Conservation (phyloP, 2,888 invertebrate genomes). For the Harpalus rubripes region DNA sequence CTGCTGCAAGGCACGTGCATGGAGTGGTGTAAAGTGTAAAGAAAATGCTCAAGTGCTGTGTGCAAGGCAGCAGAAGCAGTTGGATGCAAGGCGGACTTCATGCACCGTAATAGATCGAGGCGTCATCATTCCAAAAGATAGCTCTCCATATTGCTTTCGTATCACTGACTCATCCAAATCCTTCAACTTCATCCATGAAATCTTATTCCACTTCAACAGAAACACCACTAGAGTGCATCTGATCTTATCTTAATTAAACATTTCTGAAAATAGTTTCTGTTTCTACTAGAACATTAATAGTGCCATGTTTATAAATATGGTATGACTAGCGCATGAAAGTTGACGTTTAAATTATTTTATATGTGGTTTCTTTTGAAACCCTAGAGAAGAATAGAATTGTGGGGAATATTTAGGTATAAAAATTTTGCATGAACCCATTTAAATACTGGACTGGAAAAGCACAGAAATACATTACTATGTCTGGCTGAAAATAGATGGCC, state of each 20-base stretch:
- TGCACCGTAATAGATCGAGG: slow-evolving; percentile 34
- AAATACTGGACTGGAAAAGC: too few species aligned
- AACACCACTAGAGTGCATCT: background rate
- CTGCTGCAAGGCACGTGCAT: slow-evolving; percentile 4
- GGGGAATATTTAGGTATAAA: too few species aligned
- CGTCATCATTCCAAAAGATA: slow-evolving; percentile 22
- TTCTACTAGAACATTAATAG: too few species aligned
- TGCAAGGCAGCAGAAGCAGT: slow-evolving; percentile 4
- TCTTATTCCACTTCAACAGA: background rate
- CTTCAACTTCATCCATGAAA: background rate
- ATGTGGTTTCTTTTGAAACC: too few species aligned
- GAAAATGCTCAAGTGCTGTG: slow-evolving; percentile 3
- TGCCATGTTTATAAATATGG: too few species aligned
- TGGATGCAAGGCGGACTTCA: slow-evolving; percentile 6
- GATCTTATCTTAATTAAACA: slow-evolving; percentile 8
- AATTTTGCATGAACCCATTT: too few species aligned
- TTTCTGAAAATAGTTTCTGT: background rate
- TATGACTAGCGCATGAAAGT: too few species aligned
- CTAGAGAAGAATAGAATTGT: too few species aligned
- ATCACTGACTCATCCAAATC: slow-evolving; percentile 13
- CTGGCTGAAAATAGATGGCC: too few species aligned
- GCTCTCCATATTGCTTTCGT: slow-evolving; percentile 2
- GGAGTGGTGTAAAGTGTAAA: background rate
- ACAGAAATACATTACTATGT: too few species aligned
- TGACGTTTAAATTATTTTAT: too few species aligned